Base-by-base conservation (phyloP, 2,797 vertebrate species). In the Mycteria americana region DNA sequence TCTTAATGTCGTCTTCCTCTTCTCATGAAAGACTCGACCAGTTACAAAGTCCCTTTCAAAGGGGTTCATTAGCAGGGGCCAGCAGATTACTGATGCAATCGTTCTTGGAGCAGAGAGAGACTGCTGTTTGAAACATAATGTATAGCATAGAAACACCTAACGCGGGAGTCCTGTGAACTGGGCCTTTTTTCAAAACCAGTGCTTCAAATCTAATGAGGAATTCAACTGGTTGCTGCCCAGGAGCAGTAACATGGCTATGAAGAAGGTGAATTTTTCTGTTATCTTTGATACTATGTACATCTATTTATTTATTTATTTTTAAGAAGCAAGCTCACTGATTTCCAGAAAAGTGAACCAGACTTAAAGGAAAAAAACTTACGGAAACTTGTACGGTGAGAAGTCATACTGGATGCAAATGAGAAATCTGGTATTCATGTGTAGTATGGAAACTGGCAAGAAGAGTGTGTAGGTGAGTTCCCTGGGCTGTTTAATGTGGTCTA, bases 291-390 rank as follows among this genome's bases (percentile, higher is more conserved):
- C 4, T 6, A 0, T 13, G 8, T 30, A 15, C 1, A 27, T 51
- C 9, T 51, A 15, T 54, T 54, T 53, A 18, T 53, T 54, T 18
- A 27, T 19, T 53, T 39, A 39, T 39, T 54, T 31, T 54, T 19
- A 6, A 5, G 23, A 56, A 56, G 30, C 48, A 62, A 33, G 7
- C 10, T 75, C 13, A 23, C 6, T 48, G 57, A 7, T 35, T 50
- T 30, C 3, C 33, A 59, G 46, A 43, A 13, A n/a, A 50, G 31
- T 2, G 16, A 50, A 33, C 24, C 28, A 59, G n/a, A 5, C 22
- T n/a, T 18, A 2, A 30, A 27, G 46, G 37, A 1, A 25, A 18
- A 30, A n/a, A 37, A 0, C 6, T 18, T 5, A 0, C 0, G 22
- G 4, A 23, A 17, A 39, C 27, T 16, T 11, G 31, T 31, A 13